Evolutionary conservation across 2,113 vertebrate species (phyloP).

Genomic region (Sinocyclocheilus anshuiensis): DNA sequence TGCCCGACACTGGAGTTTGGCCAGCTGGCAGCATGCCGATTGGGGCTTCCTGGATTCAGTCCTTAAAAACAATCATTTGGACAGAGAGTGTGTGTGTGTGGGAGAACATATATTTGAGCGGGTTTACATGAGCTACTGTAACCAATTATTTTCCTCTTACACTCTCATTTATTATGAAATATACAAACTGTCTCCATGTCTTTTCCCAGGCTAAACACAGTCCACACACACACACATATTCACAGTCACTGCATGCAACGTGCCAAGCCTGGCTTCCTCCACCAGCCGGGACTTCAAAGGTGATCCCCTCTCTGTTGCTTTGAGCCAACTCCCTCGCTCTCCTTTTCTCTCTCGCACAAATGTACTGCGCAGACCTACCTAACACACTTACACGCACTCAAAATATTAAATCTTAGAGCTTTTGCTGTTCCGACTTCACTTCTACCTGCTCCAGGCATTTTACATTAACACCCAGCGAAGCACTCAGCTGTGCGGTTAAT

Average conservation of each 20-base stretch:
- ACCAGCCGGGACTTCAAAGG: conserved; percentile 73
- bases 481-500: conserved; percentile 34
- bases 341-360: conserved; percentile 45
- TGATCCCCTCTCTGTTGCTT: conserved; percentile 64
- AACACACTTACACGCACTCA: conserved; percentile 30
- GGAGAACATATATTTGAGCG: conserved; percentile 58
- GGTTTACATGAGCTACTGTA: conserved; percentile 52
- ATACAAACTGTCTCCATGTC: conserved; percentile 50
- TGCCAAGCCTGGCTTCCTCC: conserved; percentile 58
- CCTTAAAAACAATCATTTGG: conserved; percentile 81
- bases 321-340: conserved; percentile 64
- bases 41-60: conserved; percentile 77
- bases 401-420: conserved; percentile 17
- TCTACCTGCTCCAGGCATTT: conserved; percentile 38
- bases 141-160: conserved; percentile 57
- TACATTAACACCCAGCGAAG: conserved; percentile 30
- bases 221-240: conserved; percentile 40
- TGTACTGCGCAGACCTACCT: conserved; percentile 7
- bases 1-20: conserved; percentile 71
- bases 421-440: conserved; percentile 30
- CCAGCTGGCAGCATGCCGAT: conserved; percentile 75
- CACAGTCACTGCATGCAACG: conserved; percentile 18
- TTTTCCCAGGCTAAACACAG: conserved; percentile 43
- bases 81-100: conserved; percentile 62
- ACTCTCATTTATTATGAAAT: conserved; percentile 54